These are phyloP conservation scores for Chymomyza caudatula DNA, from an alignment of 2,888 invertebrate genomes.

Conservation along the genomic window DNA sequence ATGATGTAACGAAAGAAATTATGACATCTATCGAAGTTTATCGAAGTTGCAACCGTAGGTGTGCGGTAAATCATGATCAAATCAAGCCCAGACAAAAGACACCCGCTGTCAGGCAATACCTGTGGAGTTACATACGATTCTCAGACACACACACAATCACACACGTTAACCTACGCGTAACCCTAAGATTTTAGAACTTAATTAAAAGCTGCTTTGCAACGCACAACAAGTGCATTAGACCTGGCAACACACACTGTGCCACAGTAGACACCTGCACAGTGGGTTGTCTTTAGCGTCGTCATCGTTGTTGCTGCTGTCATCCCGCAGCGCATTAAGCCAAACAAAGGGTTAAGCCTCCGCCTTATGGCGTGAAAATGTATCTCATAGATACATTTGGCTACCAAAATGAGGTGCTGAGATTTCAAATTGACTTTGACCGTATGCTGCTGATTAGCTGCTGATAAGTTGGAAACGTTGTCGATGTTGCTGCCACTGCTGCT, in stretches of 20 bases:
- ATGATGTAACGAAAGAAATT: conserved; percentile 52
- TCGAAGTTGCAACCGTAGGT: conserved; percentile 68
- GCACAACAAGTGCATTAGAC: conserved; percentile 27
- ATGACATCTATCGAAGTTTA: conserved; percentile 3
- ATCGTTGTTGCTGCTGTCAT: not conserved
- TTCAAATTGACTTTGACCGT: conserved; percentile 54
- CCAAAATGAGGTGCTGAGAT: conserved; percentile 66
- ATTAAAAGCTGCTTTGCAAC: conserved; percentile 67
- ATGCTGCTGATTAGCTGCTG: conserved; percentile 69
- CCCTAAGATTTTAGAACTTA: conserved; percentile 45
- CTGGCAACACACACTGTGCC: not conserved
- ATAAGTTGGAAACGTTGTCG: conserved; percentile 38
- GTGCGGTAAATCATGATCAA: conserved; percentile 42
- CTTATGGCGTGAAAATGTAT: conserved; percentile 41
- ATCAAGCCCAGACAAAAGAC: conserved; percentile 23
- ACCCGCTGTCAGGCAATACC: conserved; percentile 41
- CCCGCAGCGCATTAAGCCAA: conserved; percentile 17
- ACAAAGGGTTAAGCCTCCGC: conserved; percentile 32
- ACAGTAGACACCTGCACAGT: conserved; percentile 35
- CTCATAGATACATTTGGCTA: conserved; percentile 22
- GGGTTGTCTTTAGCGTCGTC: conserved; percentile 30
- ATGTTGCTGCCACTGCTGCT: conserved; percentile 37
- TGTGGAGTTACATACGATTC: conserved; percentile 19
- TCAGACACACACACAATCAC: conserved; percentile 13
- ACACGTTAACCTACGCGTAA: conserved; percentile 22